Evolutionary conservation across 2,797 vertebrate species (phyloP), one percentile per base, ranked within the genome.

Genomic region (Percopsis omiscomaycus): DNA sequence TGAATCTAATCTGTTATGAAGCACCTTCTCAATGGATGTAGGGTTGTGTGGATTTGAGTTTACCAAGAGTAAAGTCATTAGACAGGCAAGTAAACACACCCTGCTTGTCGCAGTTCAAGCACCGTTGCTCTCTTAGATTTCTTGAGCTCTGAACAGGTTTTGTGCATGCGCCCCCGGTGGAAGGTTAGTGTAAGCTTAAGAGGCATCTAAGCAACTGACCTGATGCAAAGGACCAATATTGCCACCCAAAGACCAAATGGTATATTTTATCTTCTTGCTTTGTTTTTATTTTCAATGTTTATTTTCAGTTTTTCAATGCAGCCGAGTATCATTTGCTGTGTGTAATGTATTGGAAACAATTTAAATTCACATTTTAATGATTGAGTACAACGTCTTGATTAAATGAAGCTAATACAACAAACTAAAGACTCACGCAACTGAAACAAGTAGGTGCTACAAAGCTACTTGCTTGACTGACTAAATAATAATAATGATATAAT

Each of bases 311-410:
- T 65, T 81, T 68, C 78, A 82, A 66, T 80, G 71, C 65, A 55
- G 58, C 61, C 60, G 64, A 59, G 46, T 54, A 44, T 28, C 67
- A 85, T 87, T 85, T 83, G 64, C 77, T 74, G 64, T 84, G 83
- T 80, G 73, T 84, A 85, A 85, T 86, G 78, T 84, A 67, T 75
- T 77, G 85, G 80, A 87, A 87, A 88, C 66, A 28, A 71, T 72
- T 84, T 64, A 66, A 79, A 79, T 79, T 72, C 70, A 67, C 74
- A 83, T 84, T 83, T 70, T 80, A 82, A 81, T 84, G 82, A 88
- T 74, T 67, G 75, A 87, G 59, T 51, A 71, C 52, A 73, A 72
- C 52, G 68, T 71, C 77, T 81, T 71, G 65, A 82, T 77, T 77
- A 69, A 85, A 84, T 75, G 74, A 66, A 57, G 61, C 63, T 78